Conservation (phyloP, 2,888 invertebrate genomes). For the Phytoseiulus persimilis region DNA sequence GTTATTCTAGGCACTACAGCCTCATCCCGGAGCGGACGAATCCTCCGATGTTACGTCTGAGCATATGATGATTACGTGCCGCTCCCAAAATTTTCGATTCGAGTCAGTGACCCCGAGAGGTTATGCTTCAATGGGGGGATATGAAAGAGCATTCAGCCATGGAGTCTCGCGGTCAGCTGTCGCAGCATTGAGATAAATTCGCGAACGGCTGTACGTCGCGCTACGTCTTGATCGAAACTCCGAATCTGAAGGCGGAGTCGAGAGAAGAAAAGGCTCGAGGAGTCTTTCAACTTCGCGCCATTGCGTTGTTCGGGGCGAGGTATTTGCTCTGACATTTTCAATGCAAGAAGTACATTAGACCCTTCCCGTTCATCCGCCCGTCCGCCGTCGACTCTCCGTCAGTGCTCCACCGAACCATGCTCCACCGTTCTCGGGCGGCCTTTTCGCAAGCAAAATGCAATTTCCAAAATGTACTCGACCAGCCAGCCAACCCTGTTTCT, state of each 20-base stretch:
- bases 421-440: neutral
- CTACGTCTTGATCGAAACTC: neutral
- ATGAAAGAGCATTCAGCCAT: too few species aligned
- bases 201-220: neutral
- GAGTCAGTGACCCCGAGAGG: too few species aligned
- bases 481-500: neutral
- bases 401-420: neutral
- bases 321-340: neutral
- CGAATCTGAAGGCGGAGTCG: neutral
- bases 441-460: neutral
- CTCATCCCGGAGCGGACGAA: too few species aligned
- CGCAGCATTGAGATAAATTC: too few species aligned
- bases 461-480: slow-evolving; percentile 5
- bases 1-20: too few species aligned
- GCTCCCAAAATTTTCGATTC: too few species aligned
- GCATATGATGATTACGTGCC: too few species aligned
- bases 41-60: too few species aligned
- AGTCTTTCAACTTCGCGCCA: neutral
- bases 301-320: neutral
- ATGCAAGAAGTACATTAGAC: neutral
- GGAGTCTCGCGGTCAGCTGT: too few species aligned
- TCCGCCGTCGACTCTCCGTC: neutral
- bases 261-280: neutral
- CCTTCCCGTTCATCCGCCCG: neutral
- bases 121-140: too few species aligned